These are phyloP conservation scores for Neogale vison DNA, from an alignment of 2,113 vertebrate genomes.

Conservation along the genomic window DNA sequence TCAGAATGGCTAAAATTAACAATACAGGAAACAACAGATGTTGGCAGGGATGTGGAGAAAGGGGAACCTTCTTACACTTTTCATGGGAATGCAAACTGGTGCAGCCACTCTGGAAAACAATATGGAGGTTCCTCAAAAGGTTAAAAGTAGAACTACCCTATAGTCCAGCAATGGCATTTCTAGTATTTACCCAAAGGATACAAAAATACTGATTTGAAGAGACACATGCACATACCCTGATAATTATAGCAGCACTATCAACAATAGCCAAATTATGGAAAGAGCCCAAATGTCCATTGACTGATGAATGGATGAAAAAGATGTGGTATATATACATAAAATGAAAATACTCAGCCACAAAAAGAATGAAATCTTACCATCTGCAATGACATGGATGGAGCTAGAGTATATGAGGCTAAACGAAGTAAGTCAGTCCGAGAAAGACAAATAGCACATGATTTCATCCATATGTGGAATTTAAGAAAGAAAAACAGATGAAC, in stretches of 20 bases:
- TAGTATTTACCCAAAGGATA: background rate
- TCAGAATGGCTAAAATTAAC: background rate
- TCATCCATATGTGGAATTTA: background rate
- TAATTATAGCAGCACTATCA: background rate
- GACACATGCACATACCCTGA: background rate
- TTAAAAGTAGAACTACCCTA: background rate
- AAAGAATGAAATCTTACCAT: background rate
- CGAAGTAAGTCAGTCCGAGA: background rate
- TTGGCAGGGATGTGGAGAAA: background rate
- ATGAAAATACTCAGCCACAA: background rate
- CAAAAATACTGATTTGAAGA: background rate
- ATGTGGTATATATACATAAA: background rate
- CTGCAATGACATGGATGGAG: background rate
- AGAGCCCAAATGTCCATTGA: background rate
- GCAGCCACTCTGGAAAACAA: background rate
- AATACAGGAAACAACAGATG: background rate
- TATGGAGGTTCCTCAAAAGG: background rate
- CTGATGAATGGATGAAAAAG: background rate
- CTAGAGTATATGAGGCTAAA: background rate
- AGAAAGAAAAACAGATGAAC: background rate
- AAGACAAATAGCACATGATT: background rate
- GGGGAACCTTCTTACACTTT: background rate
- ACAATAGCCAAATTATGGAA: background rate
- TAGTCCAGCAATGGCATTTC: background rate
- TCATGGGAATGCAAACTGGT: background rate